Percentiles rank a stretch among this genome's conserved stretches.
Conservation (phyloP, 2,888 invertebrate species). For the Pogonocherus hispidulus region DNA sequence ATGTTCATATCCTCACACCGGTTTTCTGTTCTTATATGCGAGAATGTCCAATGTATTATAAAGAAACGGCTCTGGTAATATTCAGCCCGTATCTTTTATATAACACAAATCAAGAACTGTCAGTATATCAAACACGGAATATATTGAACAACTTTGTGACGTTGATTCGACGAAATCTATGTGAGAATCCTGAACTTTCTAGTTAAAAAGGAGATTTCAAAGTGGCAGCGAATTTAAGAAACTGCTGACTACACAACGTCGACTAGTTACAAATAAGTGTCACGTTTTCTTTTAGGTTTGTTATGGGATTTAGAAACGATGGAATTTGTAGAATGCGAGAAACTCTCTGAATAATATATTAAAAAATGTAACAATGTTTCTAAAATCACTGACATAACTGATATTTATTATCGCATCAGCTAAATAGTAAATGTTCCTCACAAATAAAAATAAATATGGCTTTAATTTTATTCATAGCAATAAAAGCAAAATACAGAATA, state of each 20-base stretch:
- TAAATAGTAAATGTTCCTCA: no score
- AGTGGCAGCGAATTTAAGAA: constrained; percentile 10
- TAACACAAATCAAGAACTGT: background rate
- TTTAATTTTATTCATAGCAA: no score
- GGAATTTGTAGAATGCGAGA: background rate
- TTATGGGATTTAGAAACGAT: background rate
- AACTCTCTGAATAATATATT: no score
- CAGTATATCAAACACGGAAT: constrained; percentile 5
- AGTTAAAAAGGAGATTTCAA: constrained; percentile 9
- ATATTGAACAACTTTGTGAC: constrained; percentile 14
- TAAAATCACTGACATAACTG: no score
- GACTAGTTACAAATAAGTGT: constrained; percentile 12
- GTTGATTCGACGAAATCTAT: constrained; percentile 1
- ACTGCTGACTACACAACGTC: constrained; percentile 14
- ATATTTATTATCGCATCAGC: no score
- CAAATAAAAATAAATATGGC: no score
- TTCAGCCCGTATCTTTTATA: background rate
- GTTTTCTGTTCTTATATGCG: no score
- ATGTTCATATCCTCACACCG: no score
- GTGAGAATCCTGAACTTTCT: constrained; percentile 5
- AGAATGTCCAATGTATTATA: no score
- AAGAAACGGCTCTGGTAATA: no score
- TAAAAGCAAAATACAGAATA: no score
- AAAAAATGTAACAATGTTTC: no score
- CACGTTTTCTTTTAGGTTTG: constrained; percentile 1